Conservation (phyloP, 2,888 invertebrate genomes). For the Phalera bucephala region DNA sequence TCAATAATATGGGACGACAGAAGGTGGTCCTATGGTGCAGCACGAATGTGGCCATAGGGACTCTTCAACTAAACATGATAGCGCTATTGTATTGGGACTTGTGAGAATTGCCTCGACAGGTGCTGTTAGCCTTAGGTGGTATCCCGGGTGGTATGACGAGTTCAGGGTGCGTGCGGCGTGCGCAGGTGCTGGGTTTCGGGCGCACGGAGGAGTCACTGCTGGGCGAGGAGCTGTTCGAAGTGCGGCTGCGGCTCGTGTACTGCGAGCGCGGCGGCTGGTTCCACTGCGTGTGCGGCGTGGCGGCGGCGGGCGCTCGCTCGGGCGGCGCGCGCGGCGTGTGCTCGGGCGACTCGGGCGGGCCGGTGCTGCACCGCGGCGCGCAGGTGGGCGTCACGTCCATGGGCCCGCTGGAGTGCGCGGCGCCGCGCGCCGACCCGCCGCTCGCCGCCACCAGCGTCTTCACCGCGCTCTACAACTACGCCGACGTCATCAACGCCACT, state of each 20-base stretch:
- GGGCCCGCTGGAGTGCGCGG: constrained; percentile 59
- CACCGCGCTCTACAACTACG: constrained; percentile 57
- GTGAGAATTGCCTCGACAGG: no score
- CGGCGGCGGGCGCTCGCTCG: constrained; percentile 18
- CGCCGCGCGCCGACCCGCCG: constrained; percentile 13
- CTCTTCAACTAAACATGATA: no score
- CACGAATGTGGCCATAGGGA: no score
- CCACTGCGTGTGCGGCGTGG: constrained; percentile 54
- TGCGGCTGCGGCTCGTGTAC: constrained; percentile 44
- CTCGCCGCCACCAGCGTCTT: constrained; percentile 58
- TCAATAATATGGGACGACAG: no score
- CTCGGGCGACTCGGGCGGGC: constrained; percentile 72
- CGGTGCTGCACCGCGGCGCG: constrained; percentile 27
- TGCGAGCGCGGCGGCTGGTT: constrained; percentile 56
- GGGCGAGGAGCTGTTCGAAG: constrained; percentile 56
- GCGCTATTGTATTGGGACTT: no score
- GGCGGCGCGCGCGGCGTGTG: constrained; percentile 52
- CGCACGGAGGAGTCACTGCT: constrained; percentile 46
- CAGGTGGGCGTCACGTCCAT: constrained; percentile 63
- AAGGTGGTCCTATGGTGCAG: no score
- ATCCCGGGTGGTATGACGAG: no score
- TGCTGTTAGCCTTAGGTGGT: no score
- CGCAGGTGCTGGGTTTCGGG: constrained; percentile 65
- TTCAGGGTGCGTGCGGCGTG: background rate
- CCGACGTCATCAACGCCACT: constrained; percentile 54